Evolutionary conservation across 1,140 invertebrate genomes (phyloP), one percentile per base, ranked within the genome.

Genomic region (Sycophila sp.): DNA sequence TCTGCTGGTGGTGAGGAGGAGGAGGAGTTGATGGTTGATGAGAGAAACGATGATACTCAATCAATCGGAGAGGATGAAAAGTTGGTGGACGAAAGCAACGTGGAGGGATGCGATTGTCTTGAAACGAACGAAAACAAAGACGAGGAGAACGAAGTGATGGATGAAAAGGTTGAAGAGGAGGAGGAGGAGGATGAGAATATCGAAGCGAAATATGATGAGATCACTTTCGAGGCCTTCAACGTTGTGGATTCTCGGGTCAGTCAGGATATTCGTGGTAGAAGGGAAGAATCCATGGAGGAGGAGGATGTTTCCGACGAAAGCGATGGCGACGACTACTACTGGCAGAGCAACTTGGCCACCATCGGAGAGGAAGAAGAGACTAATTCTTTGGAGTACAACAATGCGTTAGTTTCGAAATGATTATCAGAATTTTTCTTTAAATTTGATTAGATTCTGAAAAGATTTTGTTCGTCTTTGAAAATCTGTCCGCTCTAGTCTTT

Each of bases 321-420:
- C 51, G 80, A 83, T 45, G 77, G 72, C 7, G 78, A 80, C 5
- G 77, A 83, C 71, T 84, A 83, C 56, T 84, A 84, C 32, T 84
- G 83, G 83, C 81, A 83, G 28, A 83, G 79, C 60, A 84, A 83
- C 72, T 60, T 84, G 17, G 82, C 83, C 1, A 84, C 83, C 3
- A 84, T 84, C 15, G 83, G 83, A 8, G 83, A 84, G 56, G 83
- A 84, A 40, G 83, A 84, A 68, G 83, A 84, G 64, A 82, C 69
- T 4, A 78, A 81, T 59, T 84, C 82, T 7, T 75, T 83, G 67
- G 83, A 84, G 72, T 83, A 83, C 51, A 69, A 73, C 4, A 69
- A 69, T 45, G 68, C 74, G 81, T 82, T 74, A 75, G 80, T 81
- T 58, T 67, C 5, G 8, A 22, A 19, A 15, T 38, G 2, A 3